phyloP scores from a whole-genome alignment of 2,113 vertebrate genomes.

The Etia nguti region DNA sequence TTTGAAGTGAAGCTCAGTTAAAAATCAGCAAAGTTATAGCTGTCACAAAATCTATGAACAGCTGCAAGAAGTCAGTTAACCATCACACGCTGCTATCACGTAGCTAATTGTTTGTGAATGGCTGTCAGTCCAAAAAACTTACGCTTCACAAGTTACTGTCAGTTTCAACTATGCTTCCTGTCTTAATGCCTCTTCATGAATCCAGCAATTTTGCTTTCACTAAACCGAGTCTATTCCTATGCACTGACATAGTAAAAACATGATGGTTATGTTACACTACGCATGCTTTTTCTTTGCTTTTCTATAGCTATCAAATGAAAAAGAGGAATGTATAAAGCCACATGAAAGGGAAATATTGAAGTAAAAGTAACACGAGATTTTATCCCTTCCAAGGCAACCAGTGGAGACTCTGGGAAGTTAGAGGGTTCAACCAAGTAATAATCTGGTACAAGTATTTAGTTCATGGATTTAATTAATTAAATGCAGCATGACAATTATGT shows the following conservation, averaged over 20 bases:
- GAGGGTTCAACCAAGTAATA: neutral
- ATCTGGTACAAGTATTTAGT: neutral
- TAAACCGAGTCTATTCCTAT: neutral
- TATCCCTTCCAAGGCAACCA: neutral
- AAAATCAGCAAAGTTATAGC: neutral
- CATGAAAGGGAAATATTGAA: neutral
- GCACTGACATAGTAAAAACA: neutral
- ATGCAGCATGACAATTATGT: neutral
- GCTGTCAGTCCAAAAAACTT: neutral
- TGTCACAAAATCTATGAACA: slow-evolving; percentile 24
- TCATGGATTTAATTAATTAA: neutral
- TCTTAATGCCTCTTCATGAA: neutral
- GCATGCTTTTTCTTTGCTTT: neutral
- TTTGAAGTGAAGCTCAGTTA: neutral
- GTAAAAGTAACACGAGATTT: neutral
- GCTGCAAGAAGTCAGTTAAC: slow-evolving; percentile 14
- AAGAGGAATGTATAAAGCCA: neutral
- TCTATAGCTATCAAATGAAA: neutral
- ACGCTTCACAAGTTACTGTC: slow-evolving; percentile 1
- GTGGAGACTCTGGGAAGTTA: neutral
- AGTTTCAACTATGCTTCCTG: neutral
- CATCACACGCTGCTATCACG: neutral
- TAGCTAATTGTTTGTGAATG: slow-evolving; percentile 17
- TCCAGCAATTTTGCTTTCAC: neutral
- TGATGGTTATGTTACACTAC: neutral